Evolutionary conservation across 2,113 vertebrate genomes (phyloP), one percentile per base, ranked within the genome.

Genomic region (Myotis lucifugus): DNA sequence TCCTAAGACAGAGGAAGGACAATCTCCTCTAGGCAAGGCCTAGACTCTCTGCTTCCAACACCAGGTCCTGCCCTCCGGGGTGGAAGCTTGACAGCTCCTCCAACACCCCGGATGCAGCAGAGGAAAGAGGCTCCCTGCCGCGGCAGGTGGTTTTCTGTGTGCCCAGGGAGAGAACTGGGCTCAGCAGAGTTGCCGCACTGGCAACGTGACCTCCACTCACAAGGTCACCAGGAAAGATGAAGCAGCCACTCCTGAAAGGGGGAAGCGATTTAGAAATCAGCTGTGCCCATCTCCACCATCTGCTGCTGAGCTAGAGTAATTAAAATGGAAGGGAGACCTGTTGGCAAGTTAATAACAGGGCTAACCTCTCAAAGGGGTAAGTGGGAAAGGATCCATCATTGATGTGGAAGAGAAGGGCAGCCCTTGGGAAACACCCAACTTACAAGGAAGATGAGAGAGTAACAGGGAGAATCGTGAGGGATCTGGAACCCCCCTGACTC

Each of bases 301-400:
- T 96, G 94, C 92, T 67, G 10, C 90, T 82, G 81, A 83, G 94
- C 76, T 89, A 73, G 70, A 88, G 4, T 85, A 85, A 90, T 92
- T 94, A 96, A 93, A 91, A 94, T 12, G 77, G 42, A 70, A 67
- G 85, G 90, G 88, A 93, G 79, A 21, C 72, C 56, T n/a, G 92
- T 52, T 85, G 95, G 92, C 93, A 37, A 81, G 56, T 96, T 97
- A 97, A 97, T 97, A 94, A 96, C 90, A 42, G 67, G 18, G 52
- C 95, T 94, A 69, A 79, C 88, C 14, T 29, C 96, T 27, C 37
- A 81, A 83, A 46, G n/a, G 73, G 73, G 81, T 17, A 85, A 66
- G 77, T 70, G 74, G 91, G 94, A 67, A 54, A 85, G 10, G 0
- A 12, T 93, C 96, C 83, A 34, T 96, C 96, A 88, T 52, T 66